A percentile compares a stretch with the other conserved stretches of the same genome.
These are phyloP conservation scores for Volucella inflata DNA, from an alignment of 2,888 invertebrate species.

Conservation along the genomic window DNA sequence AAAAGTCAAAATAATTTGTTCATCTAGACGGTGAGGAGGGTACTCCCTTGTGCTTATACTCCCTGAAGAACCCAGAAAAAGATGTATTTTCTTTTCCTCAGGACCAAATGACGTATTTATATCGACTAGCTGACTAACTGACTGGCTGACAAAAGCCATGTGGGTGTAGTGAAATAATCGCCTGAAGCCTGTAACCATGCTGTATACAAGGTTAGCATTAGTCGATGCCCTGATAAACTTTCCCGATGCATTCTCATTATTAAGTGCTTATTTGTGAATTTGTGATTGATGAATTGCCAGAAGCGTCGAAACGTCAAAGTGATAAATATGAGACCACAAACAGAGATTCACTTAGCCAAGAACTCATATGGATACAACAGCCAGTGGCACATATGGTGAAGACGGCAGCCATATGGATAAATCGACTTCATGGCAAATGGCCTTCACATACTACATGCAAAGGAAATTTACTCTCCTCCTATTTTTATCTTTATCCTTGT, in stretches of 20 bases:
- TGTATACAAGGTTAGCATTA: constrained; percentile 17
- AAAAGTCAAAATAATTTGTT: no score
- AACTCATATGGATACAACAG: constrained; percentile 7
- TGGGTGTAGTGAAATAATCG: background rate
- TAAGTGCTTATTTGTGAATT: constrained; percentile 68
- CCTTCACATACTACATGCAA: constrained; percentile 27
- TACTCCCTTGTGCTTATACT: no score
- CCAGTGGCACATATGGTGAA: background rate
- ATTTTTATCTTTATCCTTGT: background rate
- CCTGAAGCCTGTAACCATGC: constrained; percentile 5
- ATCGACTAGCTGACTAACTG: background rate
- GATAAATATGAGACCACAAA: constrained; percentile 73
- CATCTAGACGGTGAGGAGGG: no score
- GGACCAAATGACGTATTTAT: constrained; percentile 56
- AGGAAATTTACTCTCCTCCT: background rate
- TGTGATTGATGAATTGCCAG: constrained; percentile 70
- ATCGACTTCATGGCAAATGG: constrained; percentile 8
- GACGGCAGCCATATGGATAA: constrained; percentile 3
- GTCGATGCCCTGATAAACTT: constrained; percentile 59
- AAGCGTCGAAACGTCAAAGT: constrained; percentile 72
- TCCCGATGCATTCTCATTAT: constrained; percentile 74
- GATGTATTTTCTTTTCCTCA: background rate
- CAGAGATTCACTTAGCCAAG: constrained; percentile 69
- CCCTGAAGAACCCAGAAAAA: no score
- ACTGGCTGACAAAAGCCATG: constrained; percentile 44